Base-by-base conservation (phyloP, 2,888 invertebrate species). In the Hirtodrosophila duncani region DNA sequence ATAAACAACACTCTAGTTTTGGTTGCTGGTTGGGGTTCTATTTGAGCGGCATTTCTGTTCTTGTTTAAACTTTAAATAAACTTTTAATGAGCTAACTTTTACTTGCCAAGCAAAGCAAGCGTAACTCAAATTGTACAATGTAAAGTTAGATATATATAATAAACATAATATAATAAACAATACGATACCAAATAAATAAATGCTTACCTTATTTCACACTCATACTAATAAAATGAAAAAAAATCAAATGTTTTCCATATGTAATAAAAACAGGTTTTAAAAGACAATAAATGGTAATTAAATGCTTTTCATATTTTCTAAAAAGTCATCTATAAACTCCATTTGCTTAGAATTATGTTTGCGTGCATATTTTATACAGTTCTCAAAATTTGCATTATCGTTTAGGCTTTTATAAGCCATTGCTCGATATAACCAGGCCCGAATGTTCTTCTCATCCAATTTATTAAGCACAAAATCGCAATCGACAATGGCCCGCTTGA, bases 371-470 rank as follows among this genome's bases (percentile, higher is more conserved):
- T 88, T 86, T 38, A 92, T 87, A 58, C 89, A 89, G 50, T 89
- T 89, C 36, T 89, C 87, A 55, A 89, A 90, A 67, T 91, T 90
- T 2, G 88, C 86, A 1, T 86, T 77, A 57, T 93, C 89, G 11
- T 89, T 89, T 26, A 92, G 82, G 53, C 89, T 87, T 69, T 89
- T 89, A 78, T 91, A 88, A 23, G 92, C 92, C 82, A 92, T 93
- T 0, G 93, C 92, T 49, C 90, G 89, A 83, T 94, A 92, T 3
- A 95, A 88, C 68, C 92, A 90, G 2, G 93, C 92, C 83, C 93
- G 92, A 36, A 94, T 88, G 80, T 93, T 93, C 65, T 91, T 90
- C 69, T 93, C 91, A 82, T 93, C 92, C 18, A 94, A 79, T 69
- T 91, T 87, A 48, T 86, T 91, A 2, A 94, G 83, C 0, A 94